Evolutionary conservation across 2,113 vertebrate species (phyloP), one percentile per base, ranked within the genome.

Genomic region (Bagarius yarrelli): DNA sequence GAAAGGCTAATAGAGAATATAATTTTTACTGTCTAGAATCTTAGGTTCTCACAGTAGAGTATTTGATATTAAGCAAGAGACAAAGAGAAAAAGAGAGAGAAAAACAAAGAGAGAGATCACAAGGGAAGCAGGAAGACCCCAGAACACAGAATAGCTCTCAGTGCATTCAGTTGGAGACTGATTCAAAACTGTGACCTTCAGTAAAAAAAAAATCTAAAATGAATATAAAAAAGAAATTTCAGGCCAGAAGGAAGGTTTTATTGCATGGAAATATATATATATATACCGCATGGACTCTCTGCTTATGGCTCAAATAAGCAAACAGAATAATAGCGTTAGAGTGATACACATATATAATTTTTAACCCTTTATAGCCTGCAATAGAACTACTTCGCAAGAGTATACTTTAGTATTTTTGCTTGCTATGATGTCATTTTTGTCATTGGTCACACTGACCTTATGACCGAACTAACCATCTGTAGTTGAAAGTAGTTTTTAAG

Each of bases 71-170:
- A 64, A 40, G 18, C 30, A 21, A 70, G 36, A 44, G 21, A 60
- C 44, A 61, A 14, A 63, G 16, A 44, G 56, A 70, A 21, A 69
- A 52, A 40, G 40, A 52, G 30, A 40, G 52, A 55, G 30, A 32
- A 15, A 61, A 53, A 59, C 27, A 30, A 21, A 47, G 76, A 57
- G 47, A 52, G 79, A 70, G 36, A 78, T 70, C 66, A 69, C 60
- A 53, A 59, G 13, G 61, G 60, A 61, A 67, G 56, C 81, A 83
- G 55, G 63, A 76, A 79, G 79, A 71, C 61, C 84, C 61, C 60
- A 80, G 25, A 53, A 87, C 79, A 86, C 50, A 80, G 71, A 82
- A 87, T 85, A 84, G 73, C 86, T 86, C 80, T 85, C 83, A 85
- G 85, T 79, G 83, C 83, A 84, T 81, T 72, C 83, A 84, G 30